phyloP scores from a whole-genome alignment of 2,888 invertebrate genomes.

The Parnassius apollo region DNA sequence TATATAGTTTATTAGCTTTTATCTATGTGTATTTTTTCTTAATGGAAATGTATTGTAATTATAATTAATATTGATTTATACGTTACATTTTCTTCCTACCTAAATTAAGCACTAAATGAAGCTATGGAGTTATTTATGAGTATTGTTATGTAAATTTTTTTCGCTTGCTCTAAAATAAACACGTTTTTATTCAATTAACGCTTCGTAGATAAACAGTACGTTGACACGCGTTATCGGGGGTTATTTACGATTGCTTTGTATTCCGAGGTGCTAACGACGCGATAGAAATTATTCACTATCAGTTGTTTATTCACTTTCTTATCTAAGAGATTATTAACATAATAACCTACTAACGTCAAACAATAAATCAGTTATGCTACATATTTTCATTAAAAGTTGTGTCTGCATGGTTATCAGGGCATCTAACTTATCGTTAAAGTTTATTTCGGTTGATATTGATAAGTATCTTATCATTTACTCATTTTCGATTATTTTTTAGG shows the following conservation, averaged over 20 bases:
- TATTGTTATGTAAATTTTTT: too few relatives aligned
- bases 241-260: constrained; percentile 16
- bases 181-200: constrained; percentile 13
- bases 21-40: too few relatives aligned
- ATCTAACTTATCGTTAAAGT: too few relatives aligned
- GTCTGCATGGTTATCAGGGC: too few relatives aligned
- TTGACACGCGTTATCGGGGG: constrained; percentile 16
- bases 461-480: too few relatives aligned
- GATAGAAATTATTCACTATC: constrained; percentile 11
- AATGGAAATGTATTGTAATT: too few relatives aligned
- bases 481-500: too few relatives aligned
- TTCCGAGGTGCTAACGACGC: constrained; percentile 3
- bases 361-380: background rate
- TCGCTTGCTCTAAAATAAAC: background rate
- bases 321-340: constrained; percentile 17
- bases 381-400: constrained; percentile 4
- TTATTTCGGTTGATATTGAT: too few relatives aligned
- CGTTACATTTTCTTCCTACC: too few relatives aligned
- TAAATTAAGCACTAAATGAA: background rate
- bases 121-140: too few relatives aligned
- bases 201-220: constrained; percentile 1
- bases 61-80: too few relatives aligned
- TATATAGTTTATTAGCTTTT: too few relatives aligned
- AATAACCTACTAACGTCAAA: constrained; percentile 14
- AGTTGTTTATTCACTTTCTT: constrained; percentile 15